Percentiles rank a stretch among this genome's conserved stretches.
Evolutionary conservation across 2,888 invertebrate species (phyloP).

Genomic region (Spicauda simplicius): DNA sequence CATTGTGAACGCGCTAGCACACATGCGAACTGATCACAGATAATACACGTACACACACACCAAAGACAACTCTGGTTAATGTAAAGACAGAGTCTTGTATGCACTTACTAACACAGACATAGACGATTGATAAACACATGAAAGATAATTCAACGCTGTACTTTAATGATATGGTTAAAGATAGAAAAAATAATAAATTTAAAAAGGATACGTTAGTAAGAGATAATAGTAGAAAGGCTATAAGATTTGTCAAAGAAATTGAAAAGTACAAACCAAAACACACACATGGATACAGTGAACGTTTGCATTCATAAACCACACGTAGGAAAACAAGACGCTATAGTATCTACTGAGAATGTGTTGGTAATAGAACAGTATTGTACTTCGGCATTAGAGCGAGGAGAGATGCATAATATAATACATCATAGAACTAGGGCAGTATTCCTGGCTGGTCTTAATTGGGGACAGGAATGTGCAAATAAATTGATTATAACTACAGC

Average conservation of each 20-base stretch:
- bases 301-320: conserved; percentile 44
- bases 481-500: neutral
- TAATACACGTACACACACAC: conserved; percentile 36
- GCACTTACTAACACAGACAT: conserved; percentile 10
- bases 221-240: neutral
- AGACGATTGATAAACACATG: conserved; percentile 18
- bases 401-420: conserved; percentile 71
- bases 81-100: conserved; percentile 41
- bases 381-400: conserved; percentile 78
- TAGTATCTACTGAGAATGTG: conserved; percentile 51
- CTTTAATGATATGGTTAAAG: conserved; percentile 5
- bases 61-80: conserved; percentile 43
- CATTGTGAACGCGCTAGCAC: conserved; percentile 79
- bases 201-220: neutral
- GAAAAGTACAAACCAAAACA: conserved; percentile 16
- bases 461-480: conserved; percentile 41
- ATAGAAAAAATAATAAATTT: neutral
- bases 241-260: neutral
- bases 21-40: conserved; percentile 48
- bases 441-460: conserved; percentile 73
- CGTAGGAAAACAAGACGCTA: conserved; percentile 34
- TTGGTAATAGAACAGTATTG: conserved; percentile 66
- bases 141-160: conserved; percentile 8
- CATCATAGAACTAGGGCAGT: conserved; percentile 76
- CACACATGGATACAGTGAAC: conserved; percentile 44